Evolutionary conservation across 1,140 invertebrate species (phyloP).

Genomic region (Venustaconcha ellipsiformis): DNA sequence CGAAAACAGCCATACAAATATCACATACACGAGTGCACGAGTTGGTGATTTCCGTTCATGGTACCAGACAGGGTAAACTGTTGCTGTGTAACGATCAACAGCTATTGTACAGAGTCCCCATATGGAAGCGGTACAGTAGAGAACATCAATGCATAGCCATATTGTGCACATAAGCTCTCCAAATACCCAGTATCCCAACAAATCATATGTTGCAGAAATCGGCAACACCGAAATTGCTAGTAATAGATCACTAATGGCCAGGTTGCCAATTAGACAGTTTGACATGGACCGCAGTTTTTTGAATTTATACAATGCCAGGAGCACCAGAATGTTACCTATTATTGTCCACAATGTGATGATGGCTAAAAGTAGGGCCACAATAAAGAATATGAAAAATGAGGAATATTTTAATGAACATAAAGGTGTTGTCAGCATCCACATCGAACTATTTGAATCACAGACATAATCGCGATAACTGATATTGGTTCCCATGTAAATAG

Average conservation of each 20-base stretch:
- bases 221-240: slow-evolving; percentile 67
- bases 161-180: slow-evolving; percentile 61
- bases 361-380: slow-evolving; percentile 54
- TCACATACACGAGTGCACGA: slow-evolving; percentile 63
- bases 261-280: slow-evolving; percentile 69
- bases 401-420: slow-evolving; percentile 54
- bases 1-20: slow-evolving; percentile 69
- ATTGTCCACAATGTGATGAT: slow-evolving; percentile 67
- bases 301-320: slow-evolving; percentile 62
- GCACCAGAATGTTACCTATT: slow-evolving; percentile 68
- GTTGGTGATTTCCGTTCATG: slow-evolving; percentile 58
- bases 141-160: slow-evolving; percentile 67
- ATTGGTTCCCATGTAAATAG: no score
- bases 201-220: slow-evolving; percentile 63
- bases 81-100: slow-evolving; percentile 68
- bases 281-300: slow-evolving; percentile 65
- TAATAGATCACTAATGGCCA: slow-evolving; percentile 68
- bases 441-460: slow-evolving; percentile 42
- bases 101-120: slow-evolving; percentile 69
- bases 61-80: slow-evolving; percentile 69
- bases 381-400: slow-evolving; percentile 46
- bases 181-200: slow-evolving; percentile 69
- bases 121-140: slow-evolving; percentile 70
- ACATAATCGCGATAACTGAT: neutral
- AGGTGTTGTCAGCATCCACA: slow-evolving; percentile 46